These are phyloP conservation scores for Stramonita haemastoma DNA, from an alignment of 2,888 invertebrate genomes.

Conservation along the genomic window DNA sequence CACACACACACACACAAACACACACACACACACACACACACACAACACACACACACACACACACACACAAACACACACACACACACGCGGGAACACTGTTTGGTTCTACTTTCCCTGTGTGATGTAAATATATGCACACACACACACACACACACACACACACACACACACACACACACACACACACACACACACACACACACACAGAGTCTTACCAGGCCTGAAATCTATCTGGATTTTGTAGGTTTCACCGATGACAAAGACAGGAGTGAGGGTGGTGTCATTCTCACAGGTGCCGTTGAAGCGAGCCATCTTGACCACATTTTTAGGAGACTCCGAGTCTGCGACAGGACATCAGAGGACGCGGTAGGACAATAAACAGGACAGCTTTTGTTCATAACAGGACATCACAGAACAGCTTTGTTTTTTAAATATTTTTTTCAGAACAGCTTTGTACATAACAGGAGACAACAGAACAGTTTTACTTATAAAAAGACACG, in stretches of 20 bases:
- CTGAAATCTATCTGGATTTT: neutral
- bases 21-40: slow-evolving; percentile 8
- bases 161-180: neutral
- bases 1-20: neutral
- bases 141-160: neutral
- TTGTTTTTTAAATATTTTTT: too few relatives aligned
- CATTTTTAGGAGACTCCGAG: neutral
- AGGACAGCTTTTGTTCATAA: neutral
- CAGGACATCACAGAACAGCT: too few relatives aligned
- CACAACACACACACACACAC: neutral
- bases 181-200: neutral
- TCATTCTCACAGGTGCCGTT: neutral
- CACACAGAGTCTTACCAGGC: neutral
- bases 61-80: neutral
- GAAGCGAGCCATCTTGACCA: neutral
- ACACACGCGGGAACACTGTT: neutral
- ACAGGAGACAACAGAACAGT: too few relatives aligned
- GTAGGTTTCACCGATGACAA: neutral
- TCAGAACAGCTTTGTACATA: too few relatives aligned
- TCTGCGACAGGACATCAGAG: neutral
- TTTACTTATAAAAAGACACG: too few relatives aligned
- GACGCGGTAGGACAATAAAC: too few relatives aligned
- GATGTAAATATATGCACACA: neutral
- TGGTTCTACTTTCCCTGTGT: neutral
- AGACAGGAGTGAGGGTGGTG: neutral